These are phyloP conservation scores for Lissonota sp. DNA, from an alignment of 2,888 invertebrate species.

Conservation along the genomic window DNA sequence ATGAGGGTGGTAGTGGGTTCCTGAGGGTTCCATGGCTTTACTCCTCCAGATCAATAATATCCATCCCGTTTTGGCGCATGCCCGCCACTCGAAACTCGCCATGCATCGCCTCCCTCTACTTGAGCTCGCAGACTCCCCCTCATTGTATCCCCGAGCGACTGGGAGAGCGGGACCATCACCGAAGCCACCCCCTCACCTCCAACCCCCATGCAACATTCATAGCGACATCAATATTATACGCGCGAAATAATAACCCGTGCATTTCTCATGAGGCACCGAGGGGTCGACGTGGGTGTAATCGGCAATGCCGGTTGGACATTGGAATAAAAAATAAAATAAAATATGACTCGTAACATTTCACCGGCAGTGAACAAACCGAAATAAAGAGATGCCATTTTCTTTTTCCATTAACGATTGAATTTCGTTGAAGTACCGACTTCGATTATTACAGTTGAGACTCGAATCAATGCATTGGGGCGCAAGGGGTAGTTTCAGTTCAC, in stretches of 20 bases:
- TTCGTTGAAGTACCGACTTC: too few relatives aligned
- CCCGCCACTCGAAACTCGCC: slow-evolving; percentile 58
- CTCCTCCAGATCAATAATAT: slow-evolving; percentile 82
- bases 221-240: slow-evolving; percentile 83
- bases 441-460: too few relatives aligned
- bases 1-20: slow-evolving; percentile 3
- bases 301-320: slow-evolving; percentile 10
- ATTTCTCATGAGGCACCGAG: slow-evolving; percentile 75
- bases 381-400: too few relatives aligned
- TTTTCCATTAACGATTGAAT: too few relatives aligned
- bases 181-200: slow-evolving; percentile 63
- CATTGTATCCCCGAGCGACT: slow-evolving; percentile 62
- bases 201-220: slow-evolving; percentile 82
- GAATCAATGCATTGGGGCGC: too few relatives aligned
- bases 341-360: background rate
- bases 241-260: slow-evolving; percentile 83
- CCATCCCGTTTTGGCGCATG: slow-evolving; percentile 78
- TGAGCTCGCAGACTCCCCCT: slow-evolving; percentile 51
- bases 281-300: slow-evolving; percentile 6
- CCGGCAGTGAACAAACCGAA: too few relatives aligned
- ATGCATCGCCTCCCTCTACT: slow-evolving; percentile 54
- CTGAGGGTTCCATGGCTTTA: slow-evolving; percentile 69
- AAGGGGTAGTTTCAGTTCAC: too few relatives aligned
- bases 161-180: slow-evolving; percentile 42
- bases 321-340: background rate